phyloP scores from a whole-genome alignment of 2,113 vertebrate genomes.

The Lepus americanus region DNA sequence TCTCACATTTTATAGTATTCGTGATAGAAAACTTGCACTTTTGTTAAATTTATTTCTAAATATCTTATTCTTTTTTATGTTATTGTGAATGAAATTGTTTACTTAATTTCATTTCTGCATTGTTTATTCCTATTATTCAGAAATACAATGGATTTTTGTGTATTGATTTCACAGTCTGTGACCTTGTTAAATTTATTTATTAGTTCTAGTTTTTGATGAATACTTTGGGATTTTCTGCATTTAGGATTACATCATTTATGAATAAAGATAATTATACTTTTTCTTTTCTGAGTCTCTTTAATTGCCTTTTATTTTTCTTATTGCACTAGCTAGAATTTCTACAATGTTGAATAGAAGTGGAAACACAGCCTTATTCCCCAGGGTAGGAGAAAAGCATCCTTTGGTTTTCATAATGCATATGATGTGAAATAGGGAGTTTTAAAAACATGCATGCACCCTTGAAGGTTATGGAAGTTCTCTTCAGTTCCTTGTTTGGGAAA shows the following conservation, averaged over 20 bases:
- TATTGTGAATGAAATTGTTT: not conserved
- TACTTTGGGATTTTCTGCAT: not conserved
- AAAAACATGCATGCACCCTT: not conserved
- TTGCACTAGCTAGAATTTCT: not conserved
- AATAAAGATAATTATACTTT: not conserved
- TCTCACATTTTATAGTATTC: not conserved
- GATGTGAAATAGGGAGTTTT: not conserved
- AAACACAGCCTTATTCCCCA: too few species aligned
- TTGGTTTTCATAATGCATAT: not conserved
- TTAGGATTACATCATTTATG: too few species aligned
- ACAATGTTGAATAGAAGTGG: not conserved
- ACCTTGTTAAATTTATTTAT: not conserved
- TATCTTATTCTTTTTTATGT: not conserved
- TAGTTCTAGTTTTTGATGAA: not conserved
- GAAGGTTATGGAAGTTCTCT: not conserved
- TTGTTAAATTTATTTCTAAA: not conserved
- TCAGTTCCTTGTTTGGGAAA: not conserved
- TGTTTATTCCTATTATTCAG: not conserved
- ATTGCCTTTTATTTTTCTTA: not conserved
- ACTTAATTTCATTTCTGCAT: constrained; percentile 29
- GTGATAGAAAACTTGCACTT: not conserved
- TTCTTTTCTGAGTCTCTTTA: not conserved
- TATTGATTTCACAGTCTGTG: not conserved
- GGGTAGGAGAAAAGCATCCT: not conserved
- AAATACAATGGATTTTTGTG: not conserved